These are phyloP conservation scores for Microtus richardsoni DNA, from an alignment of 2,113 vertebrate genomes.

Conservation along the genomic window DNA sequence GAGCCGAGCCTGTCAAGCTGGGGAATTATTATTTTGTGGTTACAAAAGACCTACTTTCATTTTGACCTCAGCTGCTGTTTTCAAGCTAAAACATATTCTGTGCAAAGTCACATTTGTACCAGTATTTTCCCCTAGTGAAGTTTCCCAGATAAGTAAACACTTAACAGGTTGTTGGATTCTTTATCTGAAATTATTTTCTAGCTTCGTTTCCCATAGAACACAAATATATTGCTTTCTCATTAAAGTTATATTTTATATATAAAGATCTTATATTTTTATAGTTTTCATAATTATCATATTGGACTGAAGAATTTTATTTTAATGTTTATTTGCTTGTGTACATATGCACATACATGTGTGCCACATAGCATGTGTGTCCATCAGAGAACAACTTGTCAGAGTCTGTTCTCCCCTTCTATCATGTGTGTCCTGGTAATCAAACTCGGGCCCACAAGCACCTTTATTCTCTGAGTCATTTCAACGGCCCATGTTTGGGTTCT, in stretches of 20 bases:
- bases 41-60: background rate
- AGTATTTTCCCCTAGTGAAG: background rate
- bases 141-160: constrained; percentile 1
- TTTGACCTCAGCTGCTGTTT: constrained; percentile 8
- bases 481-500: background rate
- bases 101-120: background rate
- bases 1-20: background rate
- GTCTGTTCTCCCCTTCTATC: background rate
- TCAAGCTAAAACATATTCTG: background rate
- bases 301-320: background rate
- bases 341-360: background rate
- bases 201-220: background rate
- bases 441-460: background rate
- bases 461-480: background rate
- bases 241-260: background rate
- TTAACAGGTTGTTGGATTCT: background rate
- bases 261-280: background rate
- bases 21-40: background rate
- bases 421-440: too few relatives aligned
- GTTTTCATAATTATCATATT: constrained; percentile 20
- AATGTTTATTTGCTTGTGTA: background rate
- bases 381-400: too few relatives aligned
- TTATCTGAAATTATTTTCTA: constrained; percentile 3
- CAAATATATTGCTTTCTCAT: background rate
- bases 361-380: background rate